Conservation (phyloP, 2,888 invertebrate genomes). For the Acanthosepion pharaonis region DNA sequence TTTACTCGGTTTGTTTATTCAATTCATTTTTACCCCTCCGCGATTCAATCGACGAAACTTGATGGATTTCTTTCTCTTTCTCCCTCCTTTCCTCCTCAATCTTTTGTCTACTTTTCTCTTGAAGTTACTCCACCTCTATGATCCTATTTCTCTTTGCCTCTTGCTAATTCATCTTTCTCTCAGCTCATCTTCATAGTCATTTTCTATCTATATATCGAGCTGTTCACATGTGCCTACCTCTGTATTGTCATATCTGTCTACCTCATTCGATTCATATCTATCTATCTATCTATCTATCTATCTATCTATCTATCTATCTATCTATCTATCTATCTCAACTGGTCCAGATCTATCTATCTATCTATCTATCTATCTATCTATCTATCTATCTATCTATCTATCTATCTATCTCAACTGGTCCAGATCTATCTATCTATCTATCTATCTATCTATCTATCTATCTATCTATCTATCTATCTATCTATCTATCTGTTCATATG, state of each 20-base stretch:
- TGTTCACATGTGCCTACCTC: not conserved
- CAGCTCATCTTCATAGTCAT: too few species aligned
- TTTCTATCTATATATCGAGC: not conserved
- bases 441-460: not conserved
- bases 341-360: too few species aligned
- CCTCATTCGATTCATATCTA: not conserved
- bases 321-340: too few species aligned
- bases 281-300: not conserved
- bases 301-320: not conserved
- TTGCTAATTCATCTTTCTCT: not conserved
- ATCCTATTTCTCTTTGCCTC: not conserved
- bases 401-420: too few species aligned
- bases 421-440: too few species aligned
- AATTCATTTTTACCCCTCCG: not conserved
- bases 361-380: too few species aligned
- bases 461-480: not conserved
- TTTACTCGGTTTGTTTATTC: not conserved
- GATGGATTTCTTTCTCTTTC: not conserved
- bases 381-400: not conserved
- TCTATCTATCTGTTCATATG: too few species aligned
- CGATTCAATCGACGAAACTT: not conserved
- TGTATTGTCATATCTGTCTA: not conserved
- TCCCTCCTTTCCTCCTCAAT: too few species aligned
- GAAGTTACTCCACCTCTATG: too few species aligned
- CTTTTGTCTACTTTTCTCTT: too few species aligned